These are phyloP conservation scores for Toxostoma redivivum DNA, from an alignment of 2,113 vertebrate species.

Conservation along the genomic window DNA sequence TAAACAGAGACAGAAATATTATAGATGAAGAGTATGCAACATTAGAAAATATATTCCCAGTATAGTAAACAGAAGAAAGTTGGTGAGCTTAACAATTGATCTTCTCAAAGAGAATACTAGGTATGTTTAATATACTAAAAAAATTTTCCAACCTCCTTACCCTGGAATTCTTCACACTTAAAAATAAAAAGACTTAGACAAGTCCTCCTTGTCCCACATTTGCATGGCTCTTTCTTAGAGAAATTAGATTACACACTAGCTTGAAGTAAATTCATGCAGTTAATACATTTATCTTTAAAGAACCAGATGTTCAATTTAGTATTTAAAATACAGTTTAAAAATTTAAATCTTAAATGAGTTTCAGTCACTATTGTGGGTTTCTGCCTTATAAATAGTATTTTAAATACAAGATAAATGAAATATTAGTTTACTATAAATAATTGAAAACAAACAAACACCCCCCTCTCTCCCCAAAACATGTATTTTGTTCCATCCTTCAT, in stretches of 20 bases:
- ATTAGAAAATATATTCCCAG: not conserved
- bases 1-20: not conserved
- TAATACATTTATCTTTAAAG: constrained; percentile 58
- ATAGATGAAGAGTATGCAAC: not conserved
- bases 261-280: constrained; percentile 29
- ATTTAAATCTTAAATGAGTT: constrained; percentile 13
- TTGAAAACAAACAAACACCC: not conserved
- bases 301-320: constrained; percentile 33
- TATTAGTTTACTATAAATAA: not conserved
- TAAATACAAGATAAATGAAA: not conserved
- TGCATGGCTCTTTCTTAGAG: not conserved
- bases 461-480: fast-evolving
- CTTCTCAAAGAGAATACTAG: not conserved
- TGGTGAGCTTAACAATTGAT: not conserved
- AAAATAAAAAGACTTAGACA: constrained; percentile 4
- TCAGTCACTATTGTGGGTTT: not conserved
- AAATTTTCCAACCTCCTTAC: not conserved
- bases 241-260: constrained; percentile 50
- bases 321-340: not conserved
- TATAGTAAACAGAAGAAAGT: not conserved
- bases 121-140: not conserved
- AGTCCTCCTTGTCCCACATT: constrained; percentile 16
- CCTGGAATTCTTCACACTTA: not conserved
- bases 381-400: not conserved
- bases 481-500: not conserved